Conservation (phyloP, 2,113 vertebrate genomes). For the Pithys albifrons region DNA sequence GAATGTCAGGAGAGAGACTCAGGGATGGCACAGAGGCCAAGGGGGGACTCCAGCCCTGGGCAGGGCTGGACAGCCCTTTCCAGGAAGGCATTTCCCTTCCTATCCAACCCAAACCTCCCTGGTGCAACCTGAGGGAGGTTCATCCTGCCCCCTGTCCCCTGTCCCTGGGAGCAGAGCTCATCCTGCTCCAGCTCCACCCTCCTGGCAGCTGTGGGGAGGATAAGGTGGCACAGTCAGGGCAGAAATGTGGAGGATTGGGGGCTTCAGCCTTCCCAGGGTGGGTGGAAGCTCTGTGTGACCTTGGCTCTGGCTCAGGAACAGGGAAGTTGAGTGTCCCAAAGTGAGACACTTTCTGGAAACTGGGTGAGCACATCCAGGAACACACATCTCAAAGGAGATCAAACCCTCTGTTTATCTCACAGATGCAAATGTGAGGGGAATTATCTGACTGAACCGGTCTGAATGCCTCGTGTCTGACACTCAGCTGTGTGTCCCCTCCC, state of each 20-base stretch:
- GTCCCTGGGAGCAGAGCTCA: neutral
- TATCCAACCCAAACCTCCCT: neutral
- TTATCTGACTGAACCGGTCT: neutral
- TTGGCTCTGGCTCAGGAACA: neutral
- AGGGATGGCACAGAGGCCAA: neutral
- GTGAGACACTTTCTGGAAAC: neutral
- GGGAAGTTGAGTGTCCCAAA: accelerated
- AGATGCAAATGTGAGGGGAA: neutral
- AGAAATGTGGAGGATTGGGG: neutral
- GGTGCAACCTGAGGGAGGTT: neutral
- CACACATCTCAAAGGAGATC: neutral
- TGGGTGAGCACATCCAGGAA: neutral
- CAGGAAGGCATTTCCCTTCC: neutral
- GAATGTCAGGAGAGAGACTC: no score
- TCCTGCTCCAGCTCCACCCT: neutral
- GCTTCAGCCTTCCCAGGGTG: neutral
- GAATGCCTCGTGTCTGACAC: neutral
- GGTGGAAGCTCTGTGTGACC: neutral
- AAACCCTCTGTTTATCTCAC: neutral
- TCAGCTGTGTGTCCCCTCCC: neutral
- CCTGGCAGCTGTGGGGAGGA: neutral
- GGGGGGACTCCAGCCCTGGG: neutral
- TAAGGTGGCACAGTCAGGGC: neutral
- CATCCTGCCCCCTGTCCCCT: neutral
- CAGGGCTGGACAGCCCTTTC: neutral